phyloP scores from a whole-genome alignment of 2,888 invertebrate species.

The Phaedon cochleariae region DNA sequence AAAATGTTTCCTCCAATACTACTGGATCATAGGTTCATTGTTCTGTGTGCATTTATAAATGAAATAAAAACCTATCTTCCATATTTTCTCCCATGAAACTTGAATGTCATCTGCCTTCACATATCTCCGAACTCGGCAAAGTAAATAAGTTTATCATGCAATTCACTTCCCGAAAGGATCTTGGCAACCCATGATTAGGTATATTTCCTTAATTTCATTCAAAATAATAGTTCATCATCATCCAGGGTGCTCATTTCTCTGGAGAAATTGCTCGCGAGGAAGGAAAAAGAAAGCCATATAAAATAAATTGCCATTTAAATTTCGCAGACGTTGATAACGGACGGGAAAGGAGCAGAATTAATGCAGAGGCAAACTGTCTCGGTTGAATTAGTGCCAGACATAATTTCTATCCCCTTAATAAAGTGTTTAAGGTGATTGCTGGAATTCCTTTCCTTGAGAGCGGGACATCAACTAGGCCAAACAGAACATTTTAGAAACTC shows the following conservation, averaged over 20 bases:
- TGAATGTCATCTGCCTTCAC: too few relatives aligned
- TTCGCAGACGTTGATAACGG: slow-evolving; percentile 29
- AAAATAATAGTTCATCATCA: background rate
- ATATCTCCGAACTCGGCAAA: too few relatives aligned
- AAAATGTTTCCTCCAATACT: too few relatives aligned
- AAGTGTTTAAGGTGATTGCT: slow-evolving; percentile 33
- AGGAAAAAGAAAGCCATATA: slow-evolving; percentile 20
- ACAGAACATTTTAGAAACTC: background rate
- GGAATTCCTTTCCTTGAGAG: slow-evolving; percentile 19
- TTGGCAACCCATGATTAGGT: too few relatives aligned
- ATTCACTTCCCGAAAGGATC: too few relatives aligned
- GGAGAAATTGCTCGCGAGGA: background rate
- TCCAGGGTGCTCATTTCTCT: background rate
- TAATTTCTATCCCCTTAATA: slow-evolving; percentile 33
- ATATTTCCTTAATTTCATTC: background rate
- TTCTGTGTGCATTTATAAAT: too few relatives aligned
- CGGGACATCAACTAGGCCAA: background rate
- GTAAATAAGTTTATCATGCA: too few relatives aligned
- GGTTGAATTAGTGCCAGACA: slow-evolving; percentile 27
- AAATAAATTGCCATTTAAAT: slow-evolving; percentile 34
- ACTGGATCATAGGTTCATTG: too few relatives aligned
- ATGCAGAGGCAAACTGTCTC: slow-evolving; percentile 27
- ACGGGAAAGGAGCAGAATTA: slow-evolving; percentile 26
- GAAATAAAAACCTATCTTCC: too few relatives aligned
- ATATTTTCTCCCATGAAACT: too few relatives aligned